Base-by-base conservation (phyloP, 2,888 invertebrate species). In the Andricus curvator region DNA sequence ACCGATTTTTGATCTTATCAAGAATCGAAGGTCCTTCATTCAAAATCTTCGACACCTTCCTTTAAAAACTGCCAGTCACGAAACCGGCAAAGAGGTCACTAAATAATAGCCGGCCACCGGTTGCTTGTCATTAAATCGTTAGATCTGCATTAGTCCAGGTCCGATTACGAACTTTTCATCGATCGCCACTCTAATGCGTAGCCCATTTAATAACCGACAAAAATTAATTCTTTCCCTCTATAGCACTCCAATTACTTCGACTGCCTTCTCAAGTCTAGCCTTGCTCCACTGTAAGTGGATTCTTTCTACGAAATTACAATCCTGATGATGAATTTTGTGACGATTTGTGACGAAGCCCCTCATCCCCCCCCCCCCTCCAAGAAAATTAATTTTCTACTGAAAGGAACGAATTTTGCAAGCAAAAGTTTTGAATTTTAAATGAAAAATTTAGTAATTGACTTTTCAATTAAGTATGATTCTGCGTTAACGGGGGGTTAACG, bases 41-140 rank as follows among this genome's bases (percentile, higher is more conserved):
- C 48, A 70, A 44, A 44, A 44, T 44, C n/a, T 56, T 56, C 56
- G n/a, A 29, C 17, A 70, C 9, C 29, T 48, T 25, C 44, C 9
- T n/a, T 25, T 4, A 48, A 70, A 70, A 70, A 70, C 29, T 70
- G 70, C 89, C 81, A 86, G 90, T 91, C 91, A 91, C 88, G 89
- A 86, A 86, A 86, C 82, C 77, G 79, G 80, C 83, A 84, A 84
- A 79, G 86, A 85, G 86, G 84, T 87, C 84, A 88, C 84, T 89
- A 87, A 88, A 89, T 88, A 89, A 87, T 85, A 87, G 85, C 85
- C 86, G 86, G 86, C 82, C 80, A 86, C 82, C 87, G 87, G 88
- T 86, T 84, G 89, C 84, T 89, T 87, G 87, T 91, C 88, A 90
- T 92, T 91, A 91, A 90, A 91, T 91, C 88, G 90, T 92, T 91